Percentiles rank a stretch among this genome's conserved stretches.
Evolutionary conservation across 2,797 vertebrate species (phyloP).

Genomic region (Crypturellus tataupa): DNA sequence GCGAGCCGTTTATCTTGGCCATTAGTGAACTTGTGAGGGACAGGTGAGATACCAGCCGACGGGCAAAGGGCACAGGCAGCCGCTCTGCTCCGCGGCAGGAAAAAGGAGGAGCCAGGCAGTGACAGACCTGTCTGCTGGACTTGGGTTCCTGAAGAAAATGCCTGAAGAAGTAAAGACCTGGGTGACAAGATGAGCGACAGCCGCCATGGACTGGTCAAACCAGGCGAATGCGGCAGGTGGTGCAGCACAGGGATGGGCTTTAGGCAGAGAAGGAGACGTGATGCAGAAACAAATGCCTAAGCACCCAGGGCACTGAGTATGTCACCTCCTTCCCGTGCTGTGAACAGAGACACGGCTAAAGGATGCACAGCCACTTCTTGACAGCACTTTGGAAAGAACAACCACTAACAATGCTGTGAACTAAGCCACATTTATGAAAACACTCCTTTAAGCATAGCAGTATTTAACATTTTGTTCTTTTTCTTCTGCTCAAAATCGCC

Average conservation of each 20-base stretch:
- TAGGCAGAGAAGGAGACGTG: not conserved
- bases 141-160: not conserved
- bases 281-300: not conserved
- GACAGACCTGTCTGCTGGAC: not conserved
- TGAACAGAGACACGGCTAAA: not conserved
- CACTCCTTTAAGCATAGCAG: conserved; percentile 2
- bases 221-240: fast-evolving
- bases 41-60: conserved; percentile 71
- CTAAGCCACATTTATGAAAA: conserved; percentile 2
- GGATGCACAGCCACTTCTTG: not conserved
- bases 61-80: conserved; percentile 57
- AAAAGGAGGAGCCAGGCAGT: not conserved
- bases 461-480: conserved; percentile 39
- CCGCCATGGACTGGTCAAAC: not conserved
- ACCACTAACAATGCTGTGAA: not conserved
- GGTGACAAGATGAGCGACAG: not conserved
- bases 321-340: not conserved
- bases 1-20: conserved; percentile 30
- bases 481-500: conserved; percentile 26
- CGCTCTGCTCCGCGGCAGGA: not conserved
- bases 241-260: not conserved
- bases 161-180: not conserved
- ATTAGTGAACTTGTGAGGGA: conserved; percentile 73
- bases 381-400: conserved; percentile 6
- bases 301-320: not conserved